Evolutionary conservation across 2,888 invertebrate genomes (phyloP).

Genomic region (Linhomoeus sp.): DNA sequence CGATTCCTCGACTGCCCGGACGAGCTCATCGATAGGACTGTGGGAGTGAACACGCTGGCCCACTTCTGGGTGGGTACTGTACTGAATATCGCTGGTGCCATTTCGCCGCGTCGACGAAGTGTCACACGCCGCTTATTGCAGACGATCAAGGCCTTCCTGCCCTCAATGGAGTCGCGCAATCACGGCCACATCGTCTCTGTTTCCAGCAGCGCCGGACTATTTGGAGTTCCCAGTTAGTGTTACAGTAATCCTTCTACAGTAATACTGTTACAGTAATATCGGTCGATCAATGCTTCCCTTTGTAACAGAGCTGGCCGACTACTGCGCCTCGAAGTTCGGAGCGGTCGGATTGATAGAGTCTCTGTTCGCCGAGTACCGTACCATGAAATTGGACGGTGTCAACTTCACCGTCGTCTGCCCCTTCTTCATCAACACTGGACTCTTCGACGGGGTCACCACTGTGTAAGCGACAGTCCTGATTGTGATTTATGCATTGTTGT

Average conservation of each 20-base stretch:
- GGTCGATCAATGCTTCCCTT: no score
- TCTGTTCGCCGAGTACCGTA: constrained; percentile 47
- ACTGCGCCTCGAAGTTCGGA: constrained; percentile 81
- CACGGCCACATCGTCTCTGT: constrained; percentile 82
- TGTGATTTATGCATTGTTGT: no score
- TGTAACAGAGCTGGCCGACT: constrained; percentile 45
- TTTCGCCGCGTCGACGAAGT: no score
- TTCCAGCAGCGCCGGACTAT: constrained; percentile 34
- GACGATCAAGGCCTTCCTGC: constrained; percentile 80
- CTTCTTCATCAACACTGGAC: constrained; percentile 86
- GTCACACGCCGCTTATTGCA: no score
- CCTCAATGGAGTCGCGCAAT: constrained; percentile 62
- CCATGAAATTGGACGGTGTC: constrained; percentile 36
- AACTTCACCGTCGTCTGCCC: constrained; percentile 77
- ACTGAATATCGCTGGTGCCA: no score
- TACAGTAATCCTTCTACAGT: no score
- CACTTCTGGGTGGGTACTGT: constrained; percentile 58
- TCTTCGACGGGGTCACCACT: constrained; percentile 75
- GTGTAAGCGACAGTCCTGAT: constrained; percentile 39
- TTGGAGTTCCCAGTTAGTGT: constrained; percentile 9
- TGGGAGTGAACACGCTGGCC: constrained; percentile 68
- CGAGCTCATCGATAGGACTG: constrained; percentile 60
- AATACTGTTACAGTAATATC: no score
- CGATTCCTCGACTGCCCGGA: constrained; percentile 62
- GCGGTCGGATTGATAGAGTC: constrained; percentile 83